Evolutionary conservation across 1,140 invertebrate species (phyloP).

Genomic region (Homarus americanus): DNA sequence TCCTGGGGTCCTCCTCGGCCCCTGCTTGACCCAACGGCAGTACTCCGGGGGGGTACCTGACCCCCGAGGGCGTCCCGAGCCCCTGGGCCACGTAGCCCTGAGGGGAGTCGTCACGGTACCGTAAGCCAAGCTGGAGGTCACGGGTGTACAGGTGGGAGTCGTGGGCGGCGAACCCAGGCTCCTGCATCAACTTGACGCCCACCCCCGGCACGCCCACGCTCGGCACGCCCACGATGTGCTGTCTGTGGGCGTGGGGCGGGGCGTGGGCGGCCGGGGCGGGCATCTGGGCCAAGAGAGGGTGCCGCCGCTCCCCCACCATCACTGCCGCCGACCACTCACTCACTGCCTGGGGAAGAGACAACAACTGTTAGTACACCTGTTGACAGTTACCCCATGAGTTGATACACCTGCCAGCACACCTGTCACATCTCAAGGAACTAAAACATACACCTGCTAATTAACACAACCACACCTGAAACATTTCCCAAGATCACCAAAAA

Average conservation of each 20-base stretch:
- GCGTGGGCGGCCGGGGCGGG: conserved; percentile 47
- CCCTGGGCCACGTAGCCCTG: conserved; percentile 2
- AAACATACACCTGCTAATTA: not conserved
- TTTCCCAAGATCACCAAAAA: no score
- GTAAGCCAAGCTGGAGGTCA: not conserved
- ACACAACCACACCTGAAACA: no score
- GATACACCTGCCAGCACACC: not conserved
- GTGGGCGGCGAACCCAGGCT: conserved; percentile 64
- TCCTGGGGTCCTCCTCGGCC: conserved; percentile 40
- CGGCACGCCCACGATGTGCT: conserved; percentile 60
- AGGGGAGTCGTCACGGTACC: conserved; percentile 2
- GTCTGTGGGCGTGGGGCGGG: conserved; percentile 47
- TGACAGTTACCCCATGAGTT: not conserved
- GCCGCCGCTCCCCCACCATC: conserved; percentile 58
- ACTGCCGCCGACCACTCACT: conserved; percentile 46
- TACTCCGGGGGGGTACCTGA: not conserved
- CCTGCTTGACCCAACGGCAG: not conserved
- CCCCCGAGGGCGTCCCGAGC: not conserved
- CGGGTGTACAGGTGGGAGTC: conserved; percentile 57
- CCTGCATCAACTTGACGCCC: conserved; percentile 65
- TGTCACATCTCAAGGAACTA: not conserved
- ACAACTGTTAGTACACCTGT: not conserved
- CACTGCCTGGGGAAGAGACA: conserved; percentile 51
- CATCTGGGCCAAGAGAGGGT: conserved; percentile 59
- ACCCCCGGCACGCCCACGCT: conserved; percentile 61